phyloP scores from a whole-genome alignment of 2,888 invertebrate genomes.

The Odontomyia ornata region DNA sequence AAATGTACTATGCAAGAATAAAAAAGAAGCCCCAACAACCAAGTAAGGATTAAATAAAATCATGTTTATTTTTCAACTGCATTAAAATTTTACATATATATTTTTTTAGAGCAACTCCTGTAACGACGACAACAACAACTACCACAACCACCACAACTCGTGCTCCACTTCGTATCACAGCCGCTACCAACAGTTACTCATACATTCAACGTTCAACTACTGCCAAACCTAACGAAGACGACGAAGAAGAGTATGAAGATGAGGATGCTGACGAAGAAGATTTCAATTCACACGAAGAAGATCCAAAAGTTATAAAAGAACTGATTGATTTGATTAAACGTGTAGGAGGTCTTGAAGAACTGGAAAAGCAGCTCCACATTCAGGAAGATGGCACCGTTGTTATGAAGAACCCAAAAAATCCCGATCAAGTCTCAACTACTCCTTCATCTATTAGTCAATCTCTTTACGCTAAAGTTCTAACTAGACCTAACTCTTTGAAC shows the following conservation, averaged over 20 bases:
- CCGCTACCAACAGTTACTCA: conserved; percentile 63
- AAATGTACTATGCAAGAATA: conserved; percentile 82
- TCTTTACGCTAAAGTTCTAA: conserved; percentile 79
- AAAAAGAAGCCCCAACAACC: conserved; percentile 64
- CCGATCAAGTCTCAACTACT: conserved; percentile 65
- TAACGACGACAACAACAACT: conserved; percentile 66
- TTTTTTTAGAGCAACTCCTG: conserved; percentile 55
- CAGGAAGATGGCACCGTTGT: conserved; percentile 68
- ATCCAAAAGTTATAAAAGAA: conserved; percentile 77
- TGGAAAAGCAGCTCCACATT: conserved; percentile 78
- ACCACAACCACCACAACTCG: conserved; percentile 62
- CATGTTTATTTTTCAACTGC: not conserved
- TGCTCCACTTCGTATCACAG: conserved; percentile 58
- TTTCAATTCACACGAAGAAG: conserved; percentile 59
- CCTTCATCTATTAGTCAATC: conserved; percentile 77
- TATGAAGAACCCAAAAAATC: conserved; percentile 62
- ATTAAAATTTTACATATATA: not conserved
- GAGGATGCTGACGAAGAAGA: conserved; percentile 59
- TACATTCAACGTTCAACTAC: conserved; percentile 63
- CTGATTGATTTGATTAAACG: conserved; percentile 84
- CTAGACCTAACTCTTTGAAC: conserved; percentile 58
- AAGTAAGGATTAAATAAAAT: conserved; percentile 46
- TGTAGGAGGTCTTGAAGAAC: conserved; percentile 86
- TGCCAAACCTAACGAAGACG: conserved; percentile 60
- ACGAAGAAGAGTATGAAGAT: conserved; percentile 66